Percentiles rank a stretch among this genome's conserved stretches.
Evolutionary conservation across 2,113 vertebrate species (phyloP).

Genomic region (Chaenocephalus aceratus): DNA sequence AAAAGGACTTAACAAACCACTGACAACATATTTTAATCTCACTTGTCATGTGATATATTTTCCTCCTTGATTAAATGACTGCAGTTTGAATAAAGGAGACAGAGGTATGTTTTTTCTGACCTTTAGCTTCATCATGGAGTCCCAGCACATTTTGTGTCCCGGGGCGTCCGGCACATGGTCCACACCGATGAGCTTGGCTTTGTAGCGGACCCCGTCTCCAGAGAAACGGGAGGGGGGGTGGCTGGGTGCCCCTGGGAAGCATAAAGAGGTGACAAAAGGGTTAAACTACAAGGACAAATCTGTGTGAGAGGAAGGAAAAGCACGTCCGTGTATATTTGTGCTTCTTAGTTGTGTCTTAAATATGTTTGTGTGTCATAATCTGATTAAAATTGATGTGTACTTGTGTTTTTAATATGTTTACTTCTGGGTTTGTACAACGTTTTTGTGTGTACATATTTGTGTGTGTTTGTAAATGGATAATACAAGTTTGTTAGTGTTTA

Average conservation of each 20-base stretch:
- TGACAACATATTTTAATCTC: neutral
- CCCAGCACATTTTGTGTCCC: constrained; percentile 96
- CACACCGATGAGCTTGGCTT: constrained; percentile 92
- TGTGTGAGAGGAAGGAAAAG: neutral
- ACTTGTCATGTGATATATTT: constrained; percentile 12
- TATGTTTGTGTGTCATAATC: constrained; percentile 2
- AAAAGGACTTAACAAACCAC: neutral
- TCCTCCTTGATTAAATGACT: neutral
- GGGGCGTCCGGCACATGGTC: constrained; percentile 89
- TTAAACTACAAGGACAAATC: constrained; percentile 8
- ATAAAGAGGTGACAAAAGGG: neutral
- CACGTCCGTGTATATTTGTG: constrained; percentile 18
- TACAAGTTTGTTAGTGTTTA: constrained; percentile 24
- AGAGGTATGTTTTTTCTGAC: constrained; percentile 66
- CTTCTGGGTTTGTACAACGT: neutral
- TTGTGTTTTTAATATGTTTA: constrained; percentile 24
- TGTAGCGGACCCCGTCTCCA: constrained; percentile 85
- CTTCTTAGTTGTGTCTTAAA: neutral
- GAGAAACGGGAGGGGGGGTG: constrained; percentile 68
- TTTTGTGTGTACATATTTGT: constrained; percentile 8
- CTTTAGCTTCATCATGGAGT: constrained; percentile 99
- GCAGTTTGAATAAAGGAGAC: neutral
- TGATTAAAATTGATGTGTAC: constrained; percentile 9
- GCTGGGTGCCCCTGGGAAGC: constrained; percentile 41
- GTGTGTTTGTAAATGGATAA: constrained; percentile 16